Conservation (phyloP, 2,113 vertebrate species). For the Struthidea cinerea region DNA sequence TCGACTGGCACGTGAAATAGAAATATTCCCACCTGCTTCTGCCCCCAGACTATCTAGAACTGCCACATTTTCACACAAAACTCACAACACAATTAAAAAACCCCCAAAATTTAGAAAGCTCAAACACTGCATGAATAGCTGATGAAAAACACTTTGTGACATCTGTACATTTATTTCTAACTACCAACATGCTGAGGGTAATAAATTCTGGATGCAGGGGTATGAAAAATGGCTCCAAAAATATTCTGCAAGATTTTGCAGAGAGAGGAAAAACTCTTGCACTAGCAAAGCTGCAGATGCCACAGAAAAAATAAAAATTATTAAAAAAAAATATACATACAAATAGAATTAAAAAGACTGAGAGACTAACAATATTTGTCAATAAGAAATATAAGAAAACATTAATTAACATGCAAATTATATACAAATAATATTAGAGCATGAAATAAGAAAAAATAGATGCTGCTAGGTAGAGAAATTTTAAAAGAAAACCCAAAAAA, state of each 20-base stretch:
- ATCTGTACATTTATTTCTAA: not conserved
- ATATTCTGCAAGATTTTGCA: not conserved
- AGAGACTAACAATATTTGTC: not conserved
- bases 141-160: not conserved
- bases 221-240: not conserved
- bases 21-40: not conserved
- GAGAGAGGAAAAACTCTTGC: not conserved
- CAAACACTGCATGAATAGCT: not conserved
- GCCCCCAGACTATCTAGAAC: not conserved
- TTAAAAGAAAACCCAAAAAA: not conserved
- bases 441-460: not conserved
- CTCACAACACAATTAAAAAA: not conserved
- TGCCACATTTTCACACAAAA: not conserved
- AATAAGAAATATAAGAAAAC: not conserved
- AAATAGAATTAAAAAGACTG: not conserved
- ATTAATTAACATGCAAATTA: not conserved
- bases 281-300: not conserved
- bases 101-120: accelerated
- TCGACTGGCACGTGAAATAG: accelerated
- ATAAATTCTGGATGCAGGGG: accelerated
- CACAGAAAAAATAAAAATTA: not conserved
- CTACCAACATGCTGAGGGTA: not conserved
- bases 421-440: not conserved
- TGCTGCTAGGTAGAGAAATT: not conserved
- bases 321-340: not conserved